Evolutionary conservation across 2,888 invertebrate genomes (phyloP), one percentile per base, ranked within the genome.

Genomic region (Tiphia femorata): DNA sequence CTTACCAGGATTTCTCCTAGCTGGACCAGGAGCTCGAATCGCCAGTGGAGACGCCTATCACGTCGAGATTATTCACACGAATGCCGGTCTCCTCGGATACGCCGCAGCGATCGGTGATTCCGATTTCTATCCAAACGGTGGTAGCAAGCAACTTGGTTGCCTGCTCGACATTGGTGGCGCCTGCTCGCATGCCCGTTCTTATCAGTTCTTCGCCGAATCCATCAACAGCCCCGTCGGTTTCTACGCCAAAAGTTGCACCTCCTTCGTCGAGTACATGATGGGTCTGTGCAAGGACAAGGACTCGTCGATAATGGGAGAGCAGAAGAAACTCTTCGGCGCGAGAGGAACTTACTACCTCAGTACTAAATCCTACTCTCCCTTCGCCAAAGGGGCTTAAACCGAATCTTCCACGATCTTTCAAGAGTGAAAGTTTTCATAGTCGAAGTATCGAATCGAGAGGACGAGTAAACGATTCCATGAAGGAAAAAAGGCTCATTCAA

Each of bases 121-220:
- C 12, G 84, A 84, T 51, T 84, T 82, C 54, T 84, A 77, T 58
- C 84, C 84, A 0, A 84, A 84, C 42, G 84, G 84, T 3, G 84
- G 84, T 1, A n/a, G 21, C 1, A 49, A 33, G 3, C 85, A 85
- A 57, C 47, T 60, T 0, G 82, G 82, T 1, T 82, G 81, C 23
- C 0, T 44, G 0, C 0, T 67, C 0, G 76, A 77, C 33, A 0
- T 58, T 0, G 56, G 61, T 25, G 78, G 75, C 3, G 62, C 71
- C 2, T 83, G 83, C 41, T 79, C 80, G 6, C 83, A 83, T 42
- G 40, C 69, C 1, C 73, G 81, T 0, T 69, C 79, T 3, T 76
- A 53, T 52, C 40, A 63, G 33, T 76, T 70, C 42, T 82, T 70
- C 52, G 77, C 78, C 3, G 83, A 83, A 51, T 83, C 83, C 5